Evolutionary conservation across 2,797 vertebrate genomes (phyloP).

Genomic region (Chloroceryle amazona): DNA sequence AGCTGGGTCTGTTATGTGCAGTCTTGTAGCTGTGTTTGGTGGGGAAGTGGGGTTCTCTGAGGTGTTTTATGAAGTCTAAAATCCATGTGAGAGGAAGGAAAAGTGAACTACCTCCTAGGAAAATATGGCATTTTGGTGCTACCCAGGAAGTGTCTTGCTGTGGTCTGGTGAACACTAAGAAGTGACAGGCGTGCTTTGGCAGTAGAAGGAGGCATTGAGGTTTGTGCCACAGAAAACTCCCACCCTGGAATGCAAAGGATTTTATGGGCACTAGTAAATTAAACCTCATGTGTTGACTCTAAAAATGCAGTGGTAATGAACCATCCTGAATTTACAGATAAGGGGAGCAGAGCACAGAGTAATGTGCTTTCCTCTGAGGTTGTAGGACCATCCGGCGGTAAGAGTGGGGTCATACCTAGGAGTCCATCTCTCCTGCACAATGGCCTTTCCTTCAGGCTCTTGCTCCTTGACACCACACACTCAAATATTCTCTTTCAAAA

Average conservation of each 20-base stretch:
- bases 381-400: neutral
- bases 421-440: neutral
- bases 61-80: neutral
- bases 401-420: neutral
- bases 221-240: constrained; percentile 17
- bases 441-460: neutral
- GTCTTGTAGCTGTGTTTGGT: neutral
- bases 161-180: neutral
- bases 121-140: neutral
- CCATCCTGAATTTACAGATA: constrained; percentile 21
- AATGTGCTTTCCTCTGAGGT: neutral
- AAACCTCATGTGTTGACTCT: constrained; percentile 22
- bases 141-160: neutral
- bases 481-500: neutral
- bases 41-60: neutral
- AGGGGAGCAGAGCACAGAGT: neutral
- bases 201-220: neutral
- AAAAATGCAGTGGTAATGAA: constrained; percentile 1
- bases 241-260: neutral
- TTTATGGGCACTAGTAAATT: constrained; percentile 62
- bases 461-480: neutral
- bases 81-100: neutral
- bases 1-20: neutral
- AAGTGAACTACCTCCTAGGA: neutral
- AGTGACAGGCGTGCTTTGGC: constrained; percentile 15